Evolutionary conservation across 2,797 vertebrate species (phyloP).

Genomic region (Semotilus atromaculatus): DNA sequence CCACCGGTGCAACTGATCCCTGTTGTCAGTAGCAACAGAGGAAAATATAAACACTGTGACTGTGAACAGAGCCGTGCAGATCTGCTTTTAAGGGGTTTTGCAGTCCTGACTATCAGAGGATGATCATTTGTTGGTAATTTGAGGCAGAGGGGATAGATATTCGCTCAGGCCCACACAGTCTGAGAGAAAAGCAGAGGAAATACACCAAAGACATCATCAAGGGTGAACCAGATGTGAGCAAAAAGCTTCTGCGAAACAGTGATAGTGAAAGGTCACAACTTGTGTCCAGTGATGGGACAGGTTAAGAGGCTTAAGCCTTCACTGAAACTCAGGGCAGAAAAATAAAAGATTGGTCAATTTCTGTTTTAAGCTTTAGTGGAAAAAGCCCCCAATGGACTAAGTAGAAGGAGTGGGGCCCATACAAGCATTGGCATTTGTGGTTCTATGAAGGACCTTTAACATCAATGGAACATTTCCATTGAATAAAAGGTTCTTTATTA

Average conservation of each 20-base stretch:
- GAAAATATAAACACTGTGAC: constrained; percentile 35
- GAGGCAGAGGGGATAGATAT: not conserved
- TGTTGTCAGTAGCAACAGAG: constrained; percentile 35
- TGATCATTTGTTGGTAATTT: constrained; percentile 18
- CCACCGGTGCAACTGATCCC: constrained; percentile 28
- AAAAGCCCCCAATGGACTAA: not conserved
- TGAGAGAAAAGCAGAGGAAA: constrained; percentile 17
- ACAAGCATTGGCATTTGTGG: not conserved
- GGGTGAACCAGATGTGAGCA: constrained; percentile 1
- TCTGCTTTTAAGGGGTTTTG: not conserved
- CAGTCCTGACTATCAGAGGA: constrained; percentile 2
- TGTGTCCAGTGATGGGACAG: constrained; percentile 18
- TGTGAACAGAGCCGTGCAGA: constrained; percentile 1
- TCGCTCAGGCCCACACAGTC: not conserved
- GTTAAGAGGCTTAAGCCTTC: constrained; percentile 23
- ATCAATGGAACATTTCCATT: not conserved
- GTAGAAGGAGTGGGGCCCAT: not conserved
- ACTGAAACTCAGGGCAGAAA: not conserved
- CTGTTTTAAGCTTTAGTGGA: not conserved
- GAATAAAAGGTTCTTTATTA: not conserved
- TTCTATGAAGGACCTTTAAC: not conserved
- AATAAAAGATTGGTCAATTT: not conserved
- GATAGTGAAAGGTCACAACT: constrained; percentile 13
- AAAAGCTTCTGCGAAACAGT: constrained; percentile 24
- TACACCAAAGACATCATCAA: not conserved